Conservation (phyloP, 2,888 invertebrate genomes). For the Meiosimyza platycephala region DNA sequence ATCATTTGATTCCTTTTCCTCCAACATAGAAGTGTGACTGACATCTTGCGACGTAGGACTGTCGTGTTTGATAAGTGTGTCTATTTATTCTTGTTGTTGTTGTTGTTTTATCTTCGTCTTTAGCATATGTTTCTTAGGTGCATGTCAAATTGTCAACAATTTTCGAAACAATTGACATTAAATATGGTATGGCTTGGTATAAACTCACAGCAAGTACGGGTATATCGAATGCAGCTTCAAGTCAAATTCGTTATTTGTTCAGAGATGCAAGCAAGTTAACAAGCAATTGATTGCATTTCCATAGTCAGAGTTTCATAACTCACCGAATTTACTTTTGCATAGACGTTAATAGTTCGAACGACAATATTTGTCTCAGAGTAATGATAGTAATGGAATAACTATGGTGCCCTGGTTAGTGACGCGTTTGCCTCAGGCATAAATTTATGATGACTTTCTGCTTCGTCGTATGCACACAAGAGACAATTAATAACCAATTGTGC, state of each 20-base stretch:
- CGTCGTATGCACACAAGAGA: background rate
- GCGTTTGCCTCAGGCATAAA: background rate
- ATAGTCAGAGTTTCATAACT: background rate
- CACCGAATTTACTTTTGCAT: background rate
- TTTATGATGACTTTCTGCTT: background rate
- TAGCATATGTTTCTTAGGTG: background rate
- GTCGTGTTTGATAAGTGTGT: constrained; percentile 11
- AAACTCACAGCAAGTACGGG: too few species aligned
- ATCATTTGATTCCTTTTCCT: background rate
- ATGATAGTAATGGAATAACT: background rate
- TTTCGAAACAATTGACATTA: constrained; percentile 28
- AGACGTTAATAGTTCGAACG: background rate
- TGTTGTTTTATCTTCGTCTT: too few species aligned
- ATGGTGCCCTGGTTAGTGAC: background rate
- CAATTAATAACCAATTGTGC: constrained; percentile 12
- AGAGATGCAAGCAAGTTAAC: background rate
- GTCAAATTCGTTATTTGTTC: constrained; percentile 3
- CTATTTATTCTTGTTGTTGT: background rate
- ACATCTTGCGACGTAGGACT: constrained; percentile 24
- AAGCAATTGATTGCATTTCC: constrained; percentile 6
- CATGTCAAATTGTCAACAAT: constrained; percentile 25
- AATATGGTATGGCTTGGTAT: background rate
- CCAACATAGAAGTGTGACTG: constrained; percentile 20
- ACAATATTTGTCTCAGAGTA: too few species aligned
- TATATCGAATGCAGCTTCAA: background rate